Evolutionary conservation across 2,888 invertebrate species (phyloP), one percentile per base, ranked within the genome.

Genomic region (Schizotus pectinicornis): DNA sequence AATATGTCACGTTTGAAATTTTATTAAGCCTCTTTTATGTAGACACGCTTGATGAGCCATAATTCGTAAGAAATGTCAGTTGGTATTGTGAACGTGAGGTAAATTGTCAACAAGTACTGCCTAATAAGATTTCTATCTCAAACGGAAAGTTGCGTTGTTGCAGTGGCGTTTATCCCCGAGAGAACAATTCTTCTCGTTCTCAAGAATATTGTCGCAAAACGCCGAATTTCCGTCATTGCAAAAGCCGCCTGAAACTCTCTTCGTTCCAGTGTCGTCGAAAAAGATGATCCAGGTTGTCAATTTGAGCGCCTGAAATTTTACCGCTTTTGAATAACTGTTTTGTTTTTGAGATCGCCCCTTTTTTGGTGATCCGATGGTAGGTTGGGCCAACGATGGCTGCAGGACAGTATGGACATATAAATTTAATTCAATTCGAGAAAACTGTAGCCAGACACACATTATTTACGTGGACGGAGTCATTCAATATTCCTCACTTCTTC

Each of bases 31-130:
- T 35, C 13, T 14, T 32, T 32, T 46, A 9, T 48, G 48, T 48
- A 6, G n/a, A 6, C n/a, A 12, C 50, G 32, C 14, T 50, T 50
- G 50, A 50, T 50, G 50, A 50, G 32, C 31, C 33, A 32, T 37
- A 50, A 50, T 50, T 35, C 37, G 22, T 30, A 30, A 36, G 36
- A 37, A 36, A 22, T 37, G 30, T 36, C 39, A 7, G 32, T 47
- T 6, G 11, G 38, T 31, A 8, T 49, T 22, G 22, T 38, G 11
- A 11, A 50, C 50, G 50, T 50, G 50, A 50, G 37, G 12, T 22
- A 48, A 48, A 48, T 48, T 14, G 36, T 48, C 13, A 33, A 13
- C 41, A 39, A 35, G 11, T 9, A n/a, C 11, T 35, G 36, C 32
- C 42, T 42, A 42, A 42, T 22, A 42, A 42, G 42, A 42, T 42